A percentile compares a stretch with the other conserved stretches of the same genome.
These are phyloP conservation scores for Drosophila quinaria DNA, from an alignment of 2,888 invertebrate genomes.

Conservation along the genomic window DNA sequence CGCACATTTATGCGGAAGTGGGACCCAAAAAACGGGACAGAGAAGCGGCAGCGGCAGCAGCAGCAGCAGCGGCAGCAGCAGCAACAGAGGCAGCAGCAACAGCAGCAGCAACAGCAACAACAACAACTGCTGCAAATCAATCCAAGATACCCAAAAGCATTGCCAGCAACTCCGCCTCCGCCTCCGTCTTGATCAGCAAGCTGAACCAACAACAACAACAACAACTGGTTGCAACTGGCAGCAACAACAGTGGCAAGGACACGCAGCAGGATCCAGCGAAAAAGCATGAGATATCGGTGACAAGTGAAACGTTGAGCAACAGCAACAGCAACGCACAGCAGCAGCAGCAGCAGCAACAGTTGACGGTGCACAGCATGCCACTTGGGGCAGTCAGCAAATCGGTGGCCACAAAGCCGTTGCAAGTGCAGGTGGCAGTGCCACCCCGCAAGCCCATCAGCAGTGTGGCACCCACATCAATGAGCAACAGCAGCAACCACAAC, in stretches of 20 bases:
- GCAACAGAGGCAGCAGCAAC: constrained; percentile 45
- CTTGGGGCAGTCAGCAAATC: constrained; percentile 85
- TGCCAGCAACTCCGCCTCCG: constrained; percentile 53
- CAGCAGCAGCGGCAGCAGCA: constrained; percentile 51
- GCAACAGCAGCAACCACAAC: constrained; percentile 24
- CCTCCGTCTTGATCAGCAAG: constrained; percentile 75
- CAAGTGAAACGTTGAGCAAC: constrained; percentile 81
- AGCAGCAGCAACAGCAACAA: constrained; percentile 29
- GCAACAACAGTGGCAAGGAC: constrained; percentile 35
- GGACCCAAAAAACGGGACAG: constrained; percentile 82
- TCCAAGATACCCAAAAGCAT: constrained; percentile 12
- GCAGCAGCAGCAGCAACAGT: constrained; percentile 84
- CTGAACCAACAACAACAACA: constrained; percentile 68
- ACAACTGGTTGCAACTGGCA: background rate
- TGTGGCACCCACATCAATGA: constrained; percentile 92
- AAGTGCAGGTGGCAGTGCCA: constrained; percentile 83
- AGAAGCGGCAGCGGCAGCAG: constrained; percentile 66
- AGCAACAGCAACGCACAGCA: constrained; percentile 28
- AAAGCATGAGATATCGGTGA: constrained; percentile 79
- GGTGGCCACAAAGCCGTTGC: constrained; percentile 62
- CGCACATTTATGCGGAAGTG: constrained; percentile 88
- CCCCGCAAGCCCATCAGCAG: constrained; percentile 94
- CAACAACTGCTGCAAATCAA: constrained; percentile 53
- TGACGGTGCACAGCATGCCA: constrained; percentile 87
- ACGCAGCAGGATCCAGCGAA: constrained; percentile 45